Conservation (phyloP, 2,113 vertebrate genomes). For the Sphaerodactylus townsendi region DNA sequence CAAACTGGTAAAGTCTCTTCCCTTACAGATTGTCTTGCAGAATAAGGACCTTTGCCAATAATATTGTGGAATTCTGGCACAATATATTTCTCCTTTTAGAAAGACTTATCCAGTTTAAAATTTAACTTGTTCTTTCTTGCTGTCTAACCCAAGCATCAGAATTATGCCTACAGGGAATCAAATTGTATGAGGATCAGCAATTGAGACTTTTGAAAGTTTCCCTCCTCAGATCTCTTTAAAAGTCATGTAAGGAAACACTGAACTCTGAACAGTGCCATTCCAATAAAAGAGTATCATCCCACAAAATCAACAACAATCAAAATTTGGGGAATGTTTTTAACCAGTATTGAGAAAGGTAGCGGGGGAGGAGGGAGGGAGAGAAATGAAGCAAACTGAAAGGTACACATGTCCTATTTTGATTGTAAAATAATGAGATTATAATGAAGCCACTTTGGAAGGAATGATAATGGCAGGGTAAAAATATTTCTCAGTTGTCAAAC, state of each 20-base stretch:
- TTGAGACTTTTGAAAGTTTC: no score
- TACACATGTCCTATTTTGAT: conserved; percentile 24
- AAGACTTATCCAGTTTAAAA: neutral
- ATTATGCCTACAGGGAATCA: neutral
- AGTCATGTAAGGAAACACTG: neutral
- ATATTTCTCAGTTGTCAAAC: conserved; percentile 69
- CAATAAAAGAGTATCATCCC: neutral
- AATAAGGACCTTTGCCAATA: neutral
- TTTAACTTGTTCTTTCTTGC: neutral
- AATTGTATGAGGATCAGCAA: neutral
- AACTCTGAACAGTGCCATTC: neutral
- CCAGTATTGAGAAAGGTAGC: neutral
- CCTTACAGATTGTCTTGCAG: neutral
- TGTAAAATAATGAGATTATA: conserved; percentile 51
- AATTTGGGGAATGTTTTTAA: neutral
- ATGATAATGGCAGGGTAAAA: conserved; percentile 63
- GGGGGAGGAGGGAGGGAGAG: neutral
- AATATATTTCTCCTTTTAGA: neutral
- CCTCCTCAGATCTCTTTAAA: neutral
- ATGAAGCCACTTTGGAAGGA: conserved; percentile 58
- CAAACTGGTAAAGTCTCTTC: neutral
- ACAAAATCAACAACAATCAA: conserved; percentile 12
- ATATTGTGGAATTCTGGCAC: neutral
- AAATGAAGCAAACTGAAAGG: conserved; percentile 18
- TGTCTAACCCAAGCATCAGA: neutral